Percentiles rank a stretch among this genome's conserved stretches.
phyloP scores from a whole-genome alignment of 2,113 vertebrate species.

The Malurus alboscapulatus region DNA sequence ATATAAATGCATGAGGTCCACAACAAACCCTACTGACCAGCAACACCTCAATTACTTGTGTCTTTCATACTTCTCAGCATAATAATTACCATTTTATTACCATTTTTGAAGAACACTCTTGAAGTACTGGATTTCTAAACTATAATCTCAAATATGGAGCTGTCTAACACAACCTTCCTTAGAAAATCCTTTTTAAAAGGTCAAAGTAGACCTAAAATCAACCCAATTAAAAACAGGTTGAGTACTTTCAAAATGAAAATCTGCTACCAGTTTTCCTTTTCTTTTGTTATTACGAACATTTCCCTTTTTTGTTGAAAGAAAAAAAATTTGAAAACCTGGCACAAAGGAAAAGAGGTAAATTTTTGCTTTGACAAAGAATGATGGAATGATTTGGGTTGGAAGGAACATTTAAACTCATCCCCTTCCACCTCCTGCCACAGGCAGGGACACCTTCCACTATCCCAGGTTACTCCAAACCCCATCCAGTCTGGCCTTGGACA shows the following conservation, averaged over 20 bases:
- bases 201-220: neutral
- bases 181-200: neutral
- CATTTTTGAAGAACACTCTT: neutral
- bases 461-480: fast-evolving
- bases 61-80: neutral
- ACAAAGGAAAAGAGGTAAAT: neutral
- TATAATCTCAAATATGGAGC: neutral
- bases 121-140: neutral
- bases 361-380: neutral
- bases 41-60: neutral
- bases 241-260: neutral
- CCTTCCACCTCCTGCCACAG: fast-evolving
- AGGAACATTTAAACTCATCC: neutral
- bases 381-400: neutral
- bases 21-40: neutral
- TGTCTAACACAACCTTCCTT: neutral
- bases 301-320: neutral
- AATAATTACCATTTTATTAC: neutral
- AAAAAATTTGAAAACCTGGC: neutral
- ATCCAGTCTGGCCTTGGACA: fast-evolving
- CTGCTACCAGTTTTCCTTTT: neutral
- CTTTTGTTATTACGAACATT: neutral
- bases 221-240: neutral
- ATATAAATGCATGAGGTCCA: neutral
- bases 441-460: neutral